Evolutionary conservation across 2,888 invertebrate genomes (phyloP).

Genomic region (Embidobia sp.): DNA sequence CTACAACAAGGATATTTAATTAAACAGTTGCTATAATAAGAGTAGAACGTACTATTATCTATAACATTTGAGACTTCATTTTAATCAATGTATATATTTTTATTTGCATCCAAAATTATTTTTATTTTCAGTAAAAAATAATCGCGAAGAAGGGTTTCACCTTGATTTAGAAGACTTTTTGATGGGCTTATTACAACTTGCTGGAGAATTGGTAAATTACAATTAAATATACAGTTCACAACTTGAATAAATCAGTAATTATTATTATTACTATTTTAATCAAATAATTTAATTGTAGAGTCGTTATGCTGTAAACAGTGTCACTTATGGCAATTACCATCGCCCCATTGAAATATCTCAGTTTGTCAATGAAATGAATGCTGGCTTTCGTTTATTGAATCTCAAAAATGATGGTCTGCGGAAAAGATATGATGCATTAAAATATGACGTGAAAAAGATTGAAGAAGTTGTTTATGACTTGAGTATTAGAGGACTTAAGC

Average conservation of each 20-base stretch:
- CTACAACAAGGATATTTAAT: slow-evolving; percentile 68
- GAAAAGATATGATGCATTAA: slow-evolving; percentile 92
- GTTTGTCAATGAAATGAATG: slow-evolving; percentile 93
- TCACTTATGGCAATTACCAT: slow-evolving; percentile 91
- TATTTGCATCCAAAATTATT: too few species aligned
- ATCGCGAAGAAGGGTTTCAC: slow-evolving; percentile 90
- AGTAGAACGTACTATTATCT: too few species aligned
- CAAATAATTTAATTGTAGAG: slow-evolving; percentile 85
- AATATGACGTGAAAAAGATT: slow-evolving; percentile 96
- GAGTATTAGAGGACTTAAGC: slow-evolving; percentile 89
- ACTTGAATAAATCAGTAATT: too few species aligned
- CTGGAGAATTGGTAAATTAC: slow-evolving; percentile 90
- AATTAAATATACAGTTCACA: background rate
- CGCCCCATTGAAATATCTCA: slow-evolving; percentile 91
- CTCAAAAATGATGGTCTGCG: slow-evolving; percentile 94
- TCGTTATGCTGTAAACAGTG: slow-evolving; percentile 91
- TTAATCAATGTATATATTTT: too few species aligned
- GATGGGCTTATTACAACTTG: slow-evolving; percentile 90
- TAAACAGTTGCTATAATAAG: too few species aligned
- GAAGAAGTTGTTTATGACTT: slow-evolving; percentile 96
- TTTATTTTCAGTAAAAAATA: slow-evolving; percentile 88
- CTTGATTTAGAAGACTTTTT: slow-evolving; percentile 95
- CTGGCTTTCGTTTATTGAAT: slow-evolving; percentile 94
- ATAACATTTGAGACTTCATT: too few species aligned
- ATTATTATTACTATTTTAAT: too few species aligned